A percentile compares a stretch with the other conserved stretches of the same genome.
Evolutionary conservation across 1,140 invertebrate genomes (phyloP).

Genomic region (Drosophila teissieri): DNA sequence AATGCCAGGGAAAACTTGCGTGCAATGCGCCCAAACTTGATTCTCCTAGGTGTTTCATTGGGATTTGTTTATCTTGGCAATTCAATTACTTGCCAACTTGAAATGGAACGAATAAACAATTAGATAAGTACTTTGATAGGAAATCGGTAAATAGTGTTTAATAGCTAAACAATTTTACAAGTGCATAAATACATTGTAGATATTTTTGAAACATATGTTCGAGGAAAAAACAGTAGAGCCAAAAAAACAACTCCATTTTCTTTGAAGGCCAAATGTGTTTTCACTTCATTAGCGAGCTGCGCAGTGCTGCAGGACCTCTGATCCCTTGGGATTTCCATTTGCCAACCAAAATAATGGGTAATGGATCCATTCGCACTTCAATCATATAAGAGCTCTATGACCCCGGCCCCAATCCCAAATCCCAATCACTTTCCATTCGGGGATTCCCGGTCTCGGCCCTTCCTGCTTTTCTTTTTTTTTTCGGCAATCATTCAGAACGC

Average conservation of each 20-base stretch:
- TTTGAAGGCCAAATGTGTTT: constrained; percentile 21
- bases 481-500: constrained; percentile 33
- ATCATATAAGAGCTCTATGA: constrained; percentile 8
- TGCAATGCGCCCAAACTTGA: constrained; percentile 7
- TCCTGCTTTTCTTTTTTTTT: neutral
- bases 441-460: neutral
- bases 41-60: constrained; percentile 3
- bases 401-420: neutral
- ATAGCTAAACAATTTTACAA: no score
- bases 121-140: neutral
- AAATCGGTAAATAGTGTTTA: no score
- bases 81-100: constrained; percentile 5
- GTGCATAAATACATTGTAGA: no score
- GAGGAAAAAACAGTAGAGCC: no score
- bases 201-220: no score
- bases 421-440: constrained; percentile 21
- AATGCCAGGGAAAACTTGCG: neutral
- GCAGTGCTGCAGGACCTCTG: neutral
- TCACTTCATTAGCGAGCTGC: constrained; percentile 38
- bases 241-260: neutral
- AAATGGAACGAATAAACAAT: neutral
- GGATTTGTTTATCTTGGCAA: constrained; percentile 8
- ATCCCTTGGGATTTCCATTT: constrained; percentile 7
- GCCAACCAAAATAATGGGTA: neutral
- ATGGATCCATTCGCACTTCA: constrained; percentile 35